Evolutionary conservation across 2,797 vertebrate species (phyloP).

Genomic region (Chrysolophus pictus): DNA sequence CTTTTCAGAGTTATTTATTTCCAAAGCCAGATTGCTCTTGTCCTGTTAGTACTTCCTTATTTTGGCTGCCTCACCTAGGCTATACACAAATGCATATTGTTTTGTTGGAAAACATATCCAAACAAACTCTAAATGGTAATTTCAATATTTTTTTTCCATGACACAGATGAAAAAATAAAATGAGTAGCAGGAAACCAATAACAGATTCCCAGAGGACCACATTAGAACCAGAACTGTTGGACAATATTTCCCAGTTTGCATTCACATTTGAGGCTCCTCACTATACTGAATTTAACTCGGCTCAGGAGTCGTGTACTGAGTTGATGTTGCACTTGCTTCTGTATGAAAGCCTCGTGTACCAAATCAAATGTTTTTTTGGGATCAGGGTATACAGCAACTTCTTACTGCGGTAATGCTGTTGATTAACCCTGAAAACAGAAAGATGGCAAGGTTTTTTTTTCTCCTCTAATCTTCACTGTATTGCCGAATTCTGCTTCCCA

Average conservation of each 20-base stretch:
- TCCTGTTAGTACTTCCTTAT: background rate
- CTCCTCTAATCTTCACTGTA: background rate
- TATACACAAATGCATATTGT: background rate
- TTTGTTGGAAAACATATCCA: background rate
- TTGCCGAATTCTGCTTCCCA: background rate
- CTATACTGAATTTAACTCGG: background rate
- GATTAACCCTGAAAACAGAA: background rate
- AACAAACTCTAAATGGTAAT: background rate
- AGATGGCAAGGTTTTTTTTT: background rate
- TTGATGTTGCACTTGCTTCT: background rate
- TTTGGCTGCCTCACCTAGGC: background rate
- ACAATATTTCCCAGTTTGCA: background rate
- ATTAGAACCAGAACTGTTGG: background rate
- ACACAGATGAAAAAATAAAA: background rate
- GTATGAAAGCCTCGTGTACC: background rate
- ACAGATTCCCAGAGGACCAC: background rate
- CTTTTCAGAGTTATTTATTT: background rate
- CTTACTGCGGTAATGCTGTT: background rate
- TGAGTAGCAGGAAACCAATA: background rate
- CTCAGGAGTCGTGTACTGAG: background rate
- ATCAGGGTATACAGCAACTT: background rate
- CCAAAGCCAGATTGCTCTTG: background rate
- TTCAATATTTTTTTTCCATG: background rate
- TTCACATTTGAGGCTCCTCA: background rate
- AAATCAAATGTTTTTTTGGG: background rate